Base-by-base conservation (phyloP, 2,888 invertebrate species). In the Ischnura elegans region DNA sequence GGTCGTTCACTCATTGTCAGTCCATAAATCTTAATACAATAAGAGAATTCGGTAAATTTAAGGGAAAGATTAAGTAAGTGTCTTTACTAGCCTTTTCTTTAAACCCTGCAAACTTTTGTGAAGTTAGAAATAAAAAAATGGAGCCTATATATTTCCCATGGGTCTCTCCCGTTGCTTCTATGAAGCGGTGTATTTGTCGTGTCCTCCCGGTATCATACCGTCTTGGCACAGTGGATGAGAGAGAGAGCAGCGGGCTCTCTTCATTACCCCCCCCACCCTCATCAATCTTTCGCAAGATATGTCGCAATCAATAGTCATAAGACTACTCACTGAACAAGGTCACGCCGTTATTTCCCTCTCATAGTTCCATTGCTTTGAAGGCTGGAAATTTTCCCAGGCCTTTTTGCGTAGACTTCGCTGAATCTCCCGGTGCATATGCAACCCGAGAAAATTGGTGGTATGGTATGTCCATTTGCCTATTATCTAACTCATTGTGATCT, bases 271-370 rank as follows among this genome's bases (percentile, higher is more conserved):
- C 61, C 29, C 36, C 36, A 13, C 76, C 76, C 61, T 13, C 36
- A 36, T 76, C 29, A 36, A 36, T 25, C 76, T 76, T 76, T 76
- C 76, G 76, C 76, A 76, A 76, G 76, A 76, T 36, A 36, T 76
- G 76, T 76, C 76, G 76, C 76, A 76, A 76, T 76, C 36, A 76
- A 16, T 76, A 36, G 76, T 76, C 76, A 76, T 36, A 76, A 76
- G 76, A 76, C 76, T 76, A 29, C 36, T 36, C 5, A 36, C 29
- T 36, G 29, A 29, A 8, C 76, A 76, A 76, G 76, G 76, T 76
- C 76, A 76, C 36, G 8, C 13, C 76, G 29, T 76, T 76, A 29
- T 36, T 36, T 76, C 76, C 76, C 76, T 36, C 16, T 36, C 16
- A 51, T 76, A 29, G 76, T n/a, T n/a, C n/a, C n/a, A n/a, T 76